These are phyloP conservation scores for Cyprinodon brontotheroides DNA, from an alignment of 2,113 vertebrate genomes.

Conservation along the genomic window DNA sequence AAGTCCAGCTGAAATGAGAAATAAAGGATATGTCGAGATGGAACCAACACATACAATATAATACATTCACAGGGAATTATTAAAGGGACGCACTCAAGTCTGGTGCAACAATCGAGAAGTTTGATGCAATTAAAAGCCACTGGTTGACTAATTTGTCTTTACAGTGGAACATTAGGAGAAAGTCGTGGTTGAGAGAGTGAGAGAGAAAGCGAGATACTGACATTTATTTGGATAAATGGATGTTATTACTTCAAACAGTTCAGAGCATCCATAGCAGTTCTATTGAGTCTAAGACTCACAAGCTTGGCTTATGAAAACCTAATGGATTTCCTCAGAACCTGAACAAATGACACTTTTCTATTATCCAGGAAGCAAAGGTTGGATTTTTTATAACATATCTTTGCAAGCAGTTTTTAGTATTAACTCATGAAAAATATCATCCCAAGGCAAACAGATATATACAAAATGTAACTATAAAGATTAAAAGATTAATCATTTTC, in stretches of 20 bases:
- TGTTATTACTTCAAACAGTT: background rate
- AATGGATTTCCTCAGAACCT: background rate
- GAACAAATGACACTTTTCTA: background rate
- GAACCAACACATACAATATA: background rate
- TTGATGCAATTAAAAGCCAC: conserved; percentile 4
- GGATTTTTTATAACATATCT: background rate
- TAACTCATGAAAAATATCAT: background rate
- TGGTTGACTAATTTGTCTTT: conserved; percentile 19
- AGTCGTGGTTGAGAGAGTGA: conserved; percentile 7
- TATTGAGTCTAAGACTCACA: background rate
- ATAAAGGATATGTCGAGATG: background rate
- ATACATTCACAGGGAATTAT: background rate
- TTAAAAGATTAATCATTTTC: background rate
- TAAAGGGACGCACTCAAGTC: background rate
- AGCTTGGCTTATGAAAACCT: background rate
- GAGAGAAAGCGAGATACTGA: background rate
- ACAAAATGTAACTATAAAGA: background rate
- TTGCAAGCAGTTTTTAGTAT: background rate
- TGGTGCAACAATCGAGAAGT: background rate
- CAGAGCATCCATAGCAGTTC: background rate
- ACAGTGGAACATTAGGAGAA: conserved; percentile 31
- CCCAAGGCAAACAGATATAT: background rate
- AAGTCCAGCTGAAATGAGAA: background rate
- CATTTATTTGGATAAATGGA: conserved; percentile 41
- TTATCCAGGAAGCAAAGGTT: background rate